These are phyloP conservation scores for Papilio demoleus DNA, from an alignment of 2,888 invertebrate genomes.

Conservation along the genomic window DNA sequence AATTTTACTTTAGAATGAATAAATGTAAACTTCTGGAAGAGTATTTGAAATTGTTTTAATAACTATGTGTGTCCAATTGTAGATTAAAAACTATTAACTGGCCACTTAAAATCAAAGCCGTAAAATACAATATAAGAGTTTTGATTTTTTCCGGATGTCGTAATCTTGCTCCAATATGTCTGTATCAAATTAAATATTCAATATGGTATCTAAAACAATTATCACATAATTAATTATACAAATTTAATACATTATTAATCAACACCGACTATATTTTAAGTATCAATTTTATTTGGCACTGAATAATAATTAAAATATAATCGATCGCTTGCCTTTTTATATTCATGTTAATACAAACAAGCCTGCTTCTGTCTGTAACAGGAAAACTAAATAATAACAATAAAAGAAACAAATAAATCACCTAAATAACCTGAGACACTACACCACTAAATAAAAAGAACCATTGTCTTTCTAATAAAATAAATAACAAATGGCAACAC, in stretches of 20 bases:
- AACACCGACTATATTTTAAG: neutral
- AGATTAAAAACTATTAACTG: no score
- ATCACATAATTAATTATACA: slow-evolving; percentile 9
- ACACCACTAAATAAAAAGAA: slow-evolving; percentile 26
- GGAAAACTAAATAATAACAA: no score
- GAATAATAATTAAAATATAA: neutral
- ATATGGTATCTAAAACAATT: slow-evolving; percentile 13
- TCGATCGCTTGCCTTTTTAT: neutral
- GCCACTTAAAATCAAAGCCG: neutral
- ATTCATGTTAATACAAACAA: neutral
- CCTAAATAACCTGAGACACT: neutral
- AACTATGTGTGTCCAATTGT: no score
- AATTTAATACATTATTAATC: slow-evolving; percentile 13
- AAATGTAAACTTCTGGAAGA: no score
- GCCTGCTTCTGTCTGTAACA: neutral
- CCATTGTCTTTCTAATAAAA: slow-evolving; percentile 35
- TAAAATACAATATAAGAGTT: neutral
- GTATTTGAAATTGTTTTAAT: no score
- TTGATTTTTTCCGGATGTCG: neutral
- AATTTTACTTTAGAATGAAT: no score
- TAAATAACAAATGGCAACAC: slow-evolving; percentile 39
- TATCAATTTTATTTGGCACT: slow-evolving; percentile 4
- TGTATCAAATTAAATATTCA: slow-evolving; percentile 7
- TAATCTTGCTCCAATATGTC: neutral
- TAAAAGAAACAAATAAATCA: no score